Conservation (phyloP, 2,888 invertebrate species). For the Apamea crenata region DNA sequence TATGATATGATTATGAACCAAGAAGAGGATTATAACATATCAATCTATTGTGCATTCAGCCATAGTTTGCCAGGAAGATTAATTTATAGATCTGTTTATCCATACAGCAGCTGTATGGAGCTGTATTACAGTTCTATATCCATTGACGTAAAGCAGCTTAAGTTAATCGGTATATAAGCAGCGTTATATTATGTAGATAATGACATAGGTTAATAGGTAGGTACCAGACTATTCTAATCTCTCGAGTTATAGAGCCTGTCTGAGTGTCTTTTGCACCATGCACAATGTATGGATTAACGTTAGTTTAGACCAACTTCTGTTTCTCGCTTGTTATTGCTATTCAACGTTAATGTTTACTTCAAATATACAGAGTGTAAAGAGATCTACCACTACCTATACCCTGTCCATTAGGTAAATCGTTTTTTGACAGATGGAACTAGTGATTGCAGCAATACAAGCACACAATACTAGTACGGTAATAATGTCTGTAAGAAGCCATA, state of each 20-base stretch:
- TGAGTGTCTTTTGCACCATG: not conserved
- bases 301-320: not conserved
- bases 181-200: not conserved
- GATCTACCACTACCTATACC: no score
- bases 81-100: not conserved
- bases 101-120: not conserved
- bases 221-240: not conserved
- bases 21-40: not conserved
- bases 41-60: not conserved
- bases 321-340: not conserved
- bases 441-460: no score
- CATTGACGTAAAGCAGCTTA: conserved; percentile 8
- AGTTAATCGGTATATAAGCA: not conserved
- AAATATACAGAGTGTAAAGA: not conserved
- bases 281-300: not conserved
- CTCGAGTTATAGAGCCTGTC: no score
- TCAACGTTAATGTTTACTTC: not conserved
- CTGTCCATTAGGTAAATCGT: no score
- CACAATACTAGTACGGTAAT: no score
- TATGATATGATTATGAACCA: no score
- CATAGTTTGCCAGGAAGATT: conserved; percentile 2
- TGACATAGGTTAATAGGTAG: not conserved
- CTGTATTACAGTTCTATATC: not conserved
- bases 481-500: no score
- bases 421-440: no score